Percentiles rank a stretch among this genome's conserved stretches.
phyloP scores from a whole-genome alignment of 2,113 vertebrate species.

The Chroicocephalus ridibundus region DNA sequence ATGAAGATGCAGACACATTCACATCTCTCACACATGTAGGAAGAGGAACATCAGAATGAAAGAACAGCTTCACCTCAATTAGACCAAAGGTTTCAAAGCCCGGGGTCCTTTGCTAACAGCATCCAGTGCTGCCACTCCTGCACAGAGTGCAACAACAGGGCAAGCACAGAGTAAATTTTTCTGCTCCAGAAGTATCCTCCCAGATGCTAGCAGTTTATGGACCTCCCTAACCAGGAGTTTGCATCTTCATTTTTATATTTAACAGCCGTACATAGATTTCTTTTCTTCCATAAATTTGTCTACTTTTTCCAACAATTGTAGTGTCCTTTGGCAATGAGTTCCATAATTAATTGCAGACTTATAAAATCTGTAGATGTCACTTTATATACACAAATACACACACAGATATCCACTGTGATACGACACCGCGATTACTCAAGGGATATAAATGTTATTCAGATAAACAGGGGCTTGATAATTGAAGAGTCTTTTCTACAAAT shows the following conservation, averaged over 20 bases:
- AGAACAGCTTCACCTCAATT: not conserved
- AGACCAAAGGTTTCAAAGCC: not conserved
- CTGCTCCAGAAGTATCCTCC: not conserved
- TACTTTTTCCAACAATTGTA: not conserved
- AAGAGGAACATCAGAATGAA: not conserved
- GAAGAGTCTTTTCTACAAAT: constrained; percentile 7
- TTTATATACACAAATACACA: not conserved
- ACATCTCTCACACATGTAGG: not conserved
- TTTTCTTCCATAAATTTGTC: not conserved
- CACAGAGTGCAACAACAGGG: not conserved
- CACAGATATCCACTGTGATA: not conserved
- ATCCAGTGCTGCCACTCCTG: not conserved
- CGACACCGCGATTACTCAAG: not conserved
- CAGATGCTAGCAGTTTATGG: not conserved
- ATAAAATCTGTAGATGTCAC: not conserved
- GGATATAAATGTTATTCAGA: constrained; percentile 34
- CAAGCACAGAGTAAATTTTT: not conserved
- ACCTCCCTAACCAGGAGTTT: not conserved
- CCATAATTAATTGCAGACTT: not conserved
- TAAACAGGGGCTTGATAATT: constrained; percentile 20
- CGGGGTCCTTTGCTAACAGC: not conserved
- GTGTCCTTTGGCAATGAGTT: not conserved
- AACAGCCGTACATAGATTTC: not conserved
- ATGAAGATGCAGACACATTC: not conserved
- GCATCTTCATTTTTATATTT: not conserved